phyloP scores from a whole-genome alignment of 2,888 invertebrate species.

The Crocallis elinguaria region DNA sequence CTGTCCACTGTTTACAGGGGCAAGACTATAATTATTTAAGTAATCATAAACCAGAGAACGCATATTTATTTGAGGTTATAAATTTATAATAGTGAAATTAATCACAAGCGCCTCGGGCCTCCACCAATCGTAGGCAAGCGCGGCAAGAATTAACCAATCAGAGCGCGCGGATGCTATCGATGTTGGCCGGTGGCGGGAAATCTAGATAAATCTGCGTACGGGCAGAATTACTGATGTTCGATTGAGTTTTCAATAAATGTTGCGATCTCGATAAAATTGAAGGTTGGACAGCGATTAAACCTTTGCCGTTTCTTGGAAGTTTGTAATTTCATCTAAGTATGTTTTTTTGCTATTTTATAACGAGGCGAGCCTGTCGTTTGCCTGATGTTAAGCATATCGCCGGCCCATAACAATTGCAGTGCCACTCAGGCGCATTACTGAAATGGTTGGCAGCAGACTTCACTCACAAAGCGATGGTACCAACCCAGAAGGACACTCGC shows the following conservation, averaged over 20 bases:
- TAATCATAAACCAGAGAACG: background rate
- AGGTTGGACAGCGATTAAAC: background rate
- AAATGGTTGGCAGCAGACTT: too few relatives aligned
- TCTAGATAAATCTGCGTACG: constrained; percentile 18
- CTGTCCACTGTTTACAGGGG: background rate
- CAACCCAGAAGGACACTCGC: too few relatives aligned
- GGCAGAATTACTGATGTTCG: constrained; percentile 1
- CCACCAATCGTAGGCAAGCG: constrained; percentile 14
- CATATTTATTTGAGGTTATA: background rate
- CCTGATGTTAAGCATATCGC: too few relatives aligned
- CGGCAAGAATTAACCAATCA: constrained; percentile 30
- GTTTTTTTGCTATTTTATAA: too few relatives aligned
- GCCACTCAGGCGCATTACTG: too few relatives aligned
- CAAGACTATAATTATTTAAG: background rate
- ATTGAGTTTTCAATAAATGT: background rate
- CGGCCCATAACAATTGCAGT: too few relatives aligned
- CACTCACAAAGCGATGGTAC: too few relatives aligned
- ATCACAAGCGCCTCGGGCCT: background rate
- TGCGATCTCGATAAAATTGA: background rate
- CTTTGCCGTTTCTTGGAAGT: background rate
- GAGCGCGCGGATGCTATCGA: constrained; percentile 3
- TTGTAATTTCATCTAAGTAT: background rate
- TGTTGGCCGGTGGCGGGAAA: constrained; percentile 6
- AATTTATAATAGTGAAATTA: background rate
- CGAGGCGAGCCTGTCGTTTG: too few relatives aligned